Evolutionary conservation across 2,797 vertebrate species (phyloP), one percentile per base, ranked within the genome.

Genomic region (Acomys russatus): DNA sequence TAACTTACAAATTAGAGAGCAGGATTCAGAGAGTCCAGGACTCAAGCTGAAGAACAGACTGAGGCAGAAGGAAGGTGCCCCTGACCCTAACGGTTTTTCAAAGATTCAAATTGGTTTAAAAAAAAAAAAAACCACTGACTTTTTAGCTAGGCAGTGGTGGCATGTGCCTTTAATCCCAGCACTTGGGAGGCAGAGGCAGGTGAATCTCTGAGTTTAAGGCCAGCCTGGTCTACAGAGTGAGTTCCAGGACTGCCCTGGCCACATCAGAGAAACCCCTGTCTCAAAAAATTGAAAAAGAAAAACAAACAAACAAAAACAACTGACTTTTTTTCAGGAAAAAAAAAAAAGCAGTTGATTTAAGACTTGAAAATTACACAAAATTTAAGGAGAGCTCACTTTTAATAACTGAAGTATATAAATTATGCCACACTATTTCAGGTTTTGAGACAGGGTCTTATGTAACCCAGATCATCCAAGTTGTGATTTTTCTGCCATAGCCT

Each of bases 301-400:
- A 74, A 11, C 38, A 44, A 76, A 28, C 23, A 76, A 74, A 18
- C 68, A 73, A 76, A 76, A 28, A 76, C 23, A 76, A 25, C 73
- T 76, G 73, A 82, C 11, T 35, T 80, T 80, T 79, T 23, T 79
- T 59, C 38, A 49, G 25, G 6, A 18, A 4, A 38, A 38, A 59
- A 68, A 51, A 63, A 66, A 96, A 76, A 70, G 20, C 80, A 93
- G 23, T 20, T 96, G 30, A 86, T 93, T 76, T 88, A 56, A 88
- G 30, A 74, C 28, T 68, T 78, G 56, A 79, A 94, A 80, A 25
- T 82, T 56, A 22, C 28, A 88, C 54, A 82, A 35, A 74, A 25
- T 76, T 7, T 71, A 74, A 92, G 54, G 49, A 54, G 63, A 85
- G 10, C 22, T 44, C 10, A 28, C 71, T 88, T 96, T 94, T 12